Evolutionary conservation across 2,888 invertebrate genomes (phyloP).

Genomic region (Abscondita cerata): DNA sequence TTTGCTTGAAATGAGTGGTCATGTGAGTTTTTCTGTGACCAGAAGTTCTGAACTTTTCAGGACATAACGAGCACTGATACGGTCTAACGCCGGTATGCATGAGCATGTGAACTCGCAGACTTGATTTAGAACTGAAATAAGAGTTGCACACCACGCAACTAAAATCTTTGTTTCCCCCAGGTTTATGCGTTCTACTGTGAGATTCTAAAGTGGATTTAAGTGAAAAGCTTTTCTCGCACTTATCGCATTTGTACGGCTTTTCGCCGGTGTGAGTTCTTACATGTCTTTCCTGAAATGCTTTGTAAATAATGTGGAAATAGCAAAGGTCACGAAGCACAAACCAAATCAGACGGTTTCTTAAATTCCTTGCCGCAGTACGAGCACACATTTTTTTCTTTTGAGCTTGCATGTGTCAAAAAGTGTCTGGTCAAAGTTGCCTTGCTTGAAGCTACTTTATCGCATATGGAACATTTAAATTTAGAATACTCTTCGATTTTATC

Average conservation of each 20-base stretch:
- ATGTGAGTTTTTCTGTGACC: conserved; percentile 72
- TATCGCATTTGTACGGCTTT: conserved; percentile 67
- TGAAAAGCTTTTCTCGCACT: conserved; percentile 65
- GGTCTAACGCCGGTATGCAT: conserved; percentile 69
- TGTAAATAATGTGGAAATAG: not conserved
- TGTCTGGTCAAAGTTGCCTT: conserved; percentile 29
- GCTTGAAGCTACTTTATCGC: conserved; percentile 29
- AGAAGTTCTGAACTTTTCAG: conserved; percentile 69
- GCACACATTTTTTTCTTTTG: conserved; percentile 59
- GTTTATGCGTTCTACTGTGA: conserved; percentile 66
- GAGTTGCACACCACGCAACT: conserved; percentile 69
- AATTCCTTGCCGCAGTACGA: conserved; percentile 69
- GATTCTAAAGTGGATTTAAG: conserved; percentile 71
- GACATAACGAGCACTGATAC: conserved; percentile 67
- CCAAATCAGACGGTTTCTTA: conserved; percentile 71
- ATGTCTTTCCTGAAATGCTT: conserved; percentile 61
- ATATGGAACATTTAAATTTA: conserved; percentile 26
- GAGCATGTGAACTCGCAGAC: conserved; percentile 71
- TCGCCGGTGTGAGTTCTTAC: conserved; percentile 73
- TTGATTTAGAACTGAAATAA: conserved; percentile 69
- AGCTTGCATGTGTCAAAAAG: conserved; percentile 45
- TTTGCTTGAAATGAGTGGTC: conserved; percentile 59
- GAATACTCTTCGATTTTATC: not conserved
- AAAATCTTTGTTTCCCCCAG: conserved; percentile 63
- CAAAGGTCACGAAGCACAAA: conserved; percentile 34